Conservation (phyloP, 2,888 invertebrate species). For the Stenodema calcarata region DNA sequence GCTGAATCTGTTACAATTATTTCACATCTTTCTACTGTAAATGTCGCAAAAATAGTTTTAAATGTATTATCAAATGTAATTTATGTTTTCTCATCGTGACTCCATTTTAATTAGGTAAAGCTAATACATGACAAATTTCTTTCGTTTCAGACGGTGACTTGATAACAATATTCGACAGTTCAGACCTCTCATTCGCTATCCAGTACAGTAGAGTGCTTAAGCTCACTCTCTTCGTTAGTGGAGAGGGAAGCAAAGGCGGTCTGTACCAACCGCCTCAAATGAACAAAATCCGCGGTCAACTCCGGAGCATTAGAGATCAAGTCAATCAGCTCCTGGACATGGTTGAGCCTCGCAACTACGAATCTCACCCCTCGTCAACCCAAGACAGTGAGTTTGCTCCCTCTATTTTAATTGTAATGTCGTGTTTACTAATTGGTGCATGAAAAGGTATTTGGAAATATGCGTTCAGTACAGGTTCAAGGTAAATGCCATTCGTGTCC, state of each 20-base stretch:
- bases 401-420: no score
- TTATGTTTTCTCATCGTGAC: no score
- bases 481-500: no score
- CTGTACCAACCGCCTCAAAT: conserved; percentile 57
- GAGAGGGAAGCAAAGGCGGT: conserved; percentile 58
- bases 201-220: conserved; percentile 72
- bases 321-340: conserved; percentile 68
- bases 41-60: no score
- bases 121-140: not conserved
- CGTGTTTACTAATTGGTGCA: no score
- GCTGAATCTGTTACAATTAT: no score
- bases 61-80: no score
- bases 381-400: conserved; percentile 52
- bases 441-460: no score
- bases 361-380: conserved; percentile 59
- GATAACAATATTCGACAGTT: conserved; percentile 74
- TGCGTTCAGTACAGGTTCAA: no score
- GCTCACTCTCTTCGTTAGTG: conserved; percentile 67
- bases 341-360: conserved; percentile 62
- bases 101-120: no score
- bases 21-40: no score
- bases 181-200: conserved; percentile 74
- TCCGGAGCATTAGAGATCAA: conserved; percentile 67
- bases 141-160: conserved; percentile 70
- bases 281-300: conserved; percentile 60